Percentiles rank a stretch among this genome's conserved stretches.
These are phyloP conservation scores for Ceratina australensis DNA, from an alignment of 1,140 invertebrate genomes.

Conservation along the genomic window DNA sequence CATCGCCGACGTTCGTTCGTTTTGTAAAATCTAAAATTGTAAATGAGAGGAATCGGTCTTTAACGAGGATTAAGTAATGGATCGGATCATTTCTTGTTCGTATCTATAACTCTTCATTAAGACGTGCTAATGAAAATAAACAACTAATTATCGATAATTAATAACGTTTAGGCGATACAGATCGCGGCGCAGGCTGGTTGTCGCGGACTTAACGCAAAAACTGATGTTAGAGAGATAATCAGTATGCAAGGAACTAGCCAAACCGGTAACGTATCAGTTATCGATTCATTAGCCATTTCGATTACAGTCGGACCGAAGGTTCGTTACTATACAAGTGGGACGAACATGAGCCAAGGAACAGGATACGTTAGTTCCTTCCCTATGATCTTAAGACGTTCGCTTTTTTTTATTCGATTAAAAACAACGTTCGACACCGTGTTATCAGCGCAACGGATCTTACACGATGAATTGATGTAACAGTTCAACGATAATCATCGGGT, in stretches of 20 bases:
- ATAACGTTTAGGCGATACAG: background rate
- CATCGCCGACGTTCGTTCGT: background rate
- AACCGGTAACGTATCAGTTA: conserved; percentile 38
- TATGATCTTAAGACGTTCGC: background rate
- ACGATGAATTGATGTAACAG: conserved; percentile 15
- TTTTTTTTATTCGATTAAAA: background rate
- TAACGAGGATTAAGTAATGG: background rate
- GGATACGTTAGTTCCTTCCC: background rate
- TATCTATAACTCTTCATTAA: background rate
- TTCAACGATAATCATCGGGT: conserved; percentile 13
- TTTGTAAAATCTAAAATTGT: background rate
- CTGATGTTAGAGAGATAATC: background rate
- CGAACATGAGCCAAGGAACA: background rate
- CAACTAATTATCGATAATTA: background rate
- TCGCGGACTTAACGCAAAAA: conserved; percentile 4
- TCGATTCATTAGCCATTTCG: conserved; percentile 45
- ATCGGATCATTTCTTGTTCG: background rate
- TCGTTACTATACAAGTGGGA: conserved; percentile 17
- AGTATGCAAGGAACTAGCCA: background rate
- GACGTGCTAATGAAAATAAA: background rate
- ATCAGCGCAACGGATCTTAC: background rate
- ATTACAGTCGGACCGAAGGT: background rate
- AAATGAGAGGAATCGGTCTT: background rate
- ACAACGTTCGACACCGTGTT: background rate
- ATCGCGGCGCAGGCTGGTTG: background rate